These are phyloP conservation scores for Takifugu rubripes DNA, from an alignment of 2,797 vertebrate species.

Conservation along the genomic window DNA sequence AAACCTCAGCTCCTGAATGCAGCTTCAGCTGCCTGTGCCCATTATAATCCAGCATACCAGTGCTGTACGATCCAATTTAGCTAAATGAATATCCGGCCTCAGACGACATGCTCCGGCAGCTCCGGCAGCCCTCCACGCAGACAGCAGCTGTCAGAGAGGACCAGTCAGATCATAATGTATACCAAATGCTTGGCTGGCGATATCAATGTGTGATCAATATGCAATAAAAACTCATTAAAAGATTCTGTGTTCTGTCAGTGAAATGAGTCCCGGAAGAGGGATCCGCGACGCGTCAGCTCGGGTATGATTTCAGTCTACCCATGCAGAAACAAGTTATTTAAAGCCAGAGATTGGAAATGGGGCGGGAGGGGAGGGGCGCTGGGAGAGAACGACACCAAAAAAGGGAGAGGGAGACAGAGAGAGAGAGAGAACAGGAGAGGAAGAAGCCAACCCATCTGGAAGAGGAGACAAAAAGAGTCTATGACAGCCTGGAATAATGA, in stretches of 20 bases:
- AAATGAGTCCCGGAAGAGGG: constrained; percentile 76
- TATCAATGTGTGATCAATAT: constrained; percentile 77
- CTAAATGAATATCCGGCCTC: constrained; percentile 46
- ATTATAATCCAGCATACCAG: constrained; percentile 58
- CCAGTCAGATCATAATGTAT: constrained; percentile 56
- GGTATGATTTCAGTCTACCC: constrained; percentile 68
- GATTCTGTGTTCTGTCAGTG: constrained; percentile 62
- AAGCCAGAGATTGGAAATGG: constrained; percentile 63
- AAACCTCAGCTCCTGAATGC: constrained; percentile 43
- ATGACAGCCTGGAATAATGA: constrained; percentile 62
- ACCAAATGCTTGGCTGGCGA: constrained; percentile 45
- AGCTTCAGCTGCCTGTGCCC: constrained; percentile 55
- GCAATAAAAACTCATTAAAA: constrained; percentile 78
- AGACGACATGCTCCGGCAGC: constrained; percentile 35
- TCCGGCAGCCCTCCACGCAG: constrained; percentile 37
- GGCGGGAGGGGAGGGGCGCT: neutral
- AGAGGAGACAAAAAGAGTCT: constrained; percentile 56
- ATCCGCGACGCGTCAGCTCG: constrained; percentile 67
- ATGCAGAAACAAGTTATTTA: constrained; percentile 76
- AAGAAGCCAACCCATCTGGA: constrained; percentile 60
- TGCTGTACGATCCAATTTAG: constrained; percentile 53
- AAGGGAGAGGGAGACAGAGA: constrained; percentile 15
- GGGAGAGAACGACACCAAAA: constrained; percentile 13
- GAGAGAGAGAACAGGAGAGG: constrained; percentile 32
- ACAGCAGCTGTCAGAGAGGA: constrained; percentile 59